Evolutionary conservation across 2,888 invertebrate genomes (phyloP).

Genomic region (Leucoptera coffeella): DNA sequence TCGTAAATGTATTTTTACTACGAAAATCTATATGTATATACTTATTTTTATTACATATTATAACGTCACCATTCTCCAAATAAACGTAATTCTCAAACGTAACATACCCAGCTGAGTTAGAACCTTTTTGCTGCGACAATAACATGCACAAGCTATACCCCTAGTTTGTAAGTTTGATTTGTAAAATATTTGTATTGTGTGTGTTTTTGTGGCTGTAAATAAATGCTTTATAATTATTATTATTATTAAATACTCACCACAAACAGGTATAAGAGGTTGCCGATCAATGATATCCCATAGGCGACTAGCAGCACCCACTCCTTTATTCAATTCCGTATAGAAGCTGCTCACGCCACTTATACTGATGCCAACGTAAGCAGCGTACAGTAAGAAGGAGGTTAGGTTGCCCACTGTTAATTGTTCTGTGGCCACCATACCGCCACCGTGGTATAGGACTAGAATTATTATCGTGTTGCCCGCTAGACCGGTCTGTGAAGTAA

Average conservation of each 20-base stretch:
- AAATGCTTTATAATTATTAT: no score
- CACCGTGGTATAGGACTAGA: conserved; percentile 88
- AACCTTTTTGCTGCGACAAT: no score
- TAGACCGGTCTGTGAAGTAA: conserved; percentile 81
- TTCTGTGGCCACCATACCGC: conserved; percentile 77
- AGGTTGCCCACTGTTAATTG: conserved; percentile 78
- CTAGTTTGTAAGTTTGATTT: no score
- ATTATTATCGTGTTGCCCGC: conserved; percentile 87
- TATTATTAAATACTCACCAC: conserved; percentile 29
- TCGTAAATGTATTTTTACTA: no score
- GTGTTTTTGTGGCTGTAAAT: no score
- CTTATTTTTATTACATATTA: no score
- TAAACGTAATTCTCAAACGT: no score
- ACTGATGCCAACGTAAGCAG: conserved; percentile 88
- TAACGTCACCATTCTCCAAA: no score
- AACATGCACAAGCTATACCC: no score
- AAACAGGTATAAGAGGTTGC: conserved; percentile 65
- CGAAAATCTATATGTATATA: no score
- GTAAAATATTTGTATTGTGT: no score
- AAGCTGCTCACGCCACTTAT: conserved; percentile 87
- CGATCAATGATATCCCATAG: conserved; percentile 88
- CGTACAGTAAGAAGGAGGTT: conserved; percentile 91
- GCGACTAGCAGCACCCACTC: conserved; percentile 84
- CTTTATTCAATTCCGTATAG: conserved; percentile 90
- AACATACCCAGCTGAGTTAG: no score